These are phyloP conservation scores for Cyprinella venusta DNA, from an alignment of 2,797 vertebrate species.

Conservation along the genomic window DNA sequence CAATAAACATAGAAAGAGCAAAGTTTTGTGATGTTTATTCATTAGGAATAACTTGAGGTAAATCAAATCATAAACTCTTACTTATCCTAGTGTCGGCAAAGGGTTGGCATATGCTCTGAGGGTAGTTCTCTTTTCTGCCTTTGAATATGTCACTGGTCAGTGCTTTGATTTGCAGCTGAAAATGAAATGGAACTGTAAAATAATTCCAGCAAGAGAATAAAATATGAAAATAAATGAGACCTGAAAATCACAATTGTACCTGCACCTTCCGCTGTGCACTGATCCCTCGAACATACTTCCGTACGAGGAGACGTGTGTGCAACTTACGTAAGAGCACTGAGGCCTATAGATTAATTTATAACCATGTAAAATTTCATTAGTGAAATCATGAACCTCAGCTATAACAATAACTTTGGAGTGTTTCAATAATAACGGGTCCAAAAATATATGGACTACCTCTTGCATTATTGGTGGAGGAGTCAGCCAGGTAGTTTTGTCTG, in stretches of 20 bases:
- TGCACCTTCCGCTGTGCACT: slow-evolving; percentile 79
- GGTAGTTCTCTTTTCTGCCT: slow-evolving; percentile 91
- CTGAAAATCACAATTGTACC: slow-evolving; percentile 71
- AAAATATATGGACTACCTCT: slow-evolving; percentile 72
- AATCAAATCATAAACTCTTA: slow-evolving; percentile 66
- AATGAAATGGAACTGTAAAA: slow-evolving; percentile 25
- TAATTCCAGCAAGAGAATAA: not conserved
- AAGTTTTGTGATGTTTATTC: not conserved
- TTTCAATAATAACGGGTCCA: not conserved
- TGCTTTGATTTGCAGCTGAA: slow-evolving; percentile 86
- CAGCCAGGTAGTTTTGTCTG: slow-evolving; percentile 87
- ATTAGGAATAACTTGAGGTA: not conserved
- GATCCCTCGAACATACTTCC: slow-evolving; percentile 82
- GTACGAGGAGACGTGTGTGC: slow-evolving; percentile 82
- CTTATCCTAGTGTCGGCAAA: slow-evolving; percentile 89
- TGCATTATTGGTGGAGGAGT: slow-evolving; percentile 84
- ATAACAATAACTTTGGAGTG: not conserved
- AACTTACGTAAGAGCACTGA: slow-evolving; percentile 82
- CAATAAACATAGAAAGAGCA: slow-evolving; percentile 18
- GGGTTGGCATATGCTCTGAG: slow-evolving; percentile 79
- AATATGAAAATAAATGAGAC: not conserved
- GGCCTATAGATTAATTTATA: slow-evolving; percentile 67
- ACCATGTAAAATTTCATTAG: not conserved
- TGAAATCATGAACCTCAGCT: not conserved
- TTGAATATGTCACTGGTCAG: slow-evolving; percentile 85